Base-by-base conservation (phyloP, 2,797 vertebrate species). In the Catostomus latipinnis region DNA sequence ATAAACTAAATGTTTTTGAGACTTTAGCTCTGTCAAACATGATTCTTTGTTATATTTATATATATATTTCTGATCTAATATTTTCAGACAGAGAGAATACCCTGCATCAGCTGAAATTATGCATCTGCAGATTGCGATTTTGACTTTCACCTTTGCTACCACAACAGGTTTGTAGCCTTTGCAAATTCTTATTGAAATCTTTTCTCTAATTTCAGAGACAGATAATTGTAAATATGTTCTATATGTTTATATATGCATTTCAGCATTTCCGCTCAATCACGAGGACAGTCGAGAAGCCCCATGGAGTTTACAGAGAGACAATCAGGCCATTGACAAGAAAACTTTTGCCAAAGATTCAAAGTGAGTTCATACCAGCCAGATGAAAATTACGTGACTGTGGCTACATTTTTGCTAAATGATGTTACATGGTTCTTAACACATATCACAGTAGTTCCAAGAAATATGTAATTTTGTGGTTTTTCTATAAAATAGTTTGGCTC, bases 281-380 rank as follows among this genome's bases (percentile, higher is more conserved):
- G 78, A 85, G 54, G 71, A 58, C 70, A 76, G 57, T 69, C 89
- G 85, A 48, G 92, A 91, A 43, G 77, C 80, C 43, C 16, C 63
- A 34, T 86, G 88, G 92, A 81, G 63, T 50, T 67, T 71, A 48
- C 77, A 81, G 6, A 84, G 85, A 57, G 81, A 82, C 74, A 87
- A 94, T 82, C 87, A 93, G 76, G 92, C 90, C 60, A 81, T 85
- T 46, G 86, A 91, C 46, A 94, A 93, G 83, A 84, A 83, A 61
- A 78, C 86, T 5, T 8, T 81, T 12, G 60, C 72, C 50, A 94
- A 93, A 82, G 82, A 92, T 22, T 71, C 71, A 6, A 76, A 88
- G 94, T 95, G 88, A 91, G 93, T 92, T 49, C 34, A 48, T 14
- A 4, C 13, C 13, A 46, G n/a, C 46, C 11, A 3, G 3, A 34